phyloP scores from a whole-genome alignment of 2,888 invertebrate species.

The Ommatoiulus sabulosus region DNA sequence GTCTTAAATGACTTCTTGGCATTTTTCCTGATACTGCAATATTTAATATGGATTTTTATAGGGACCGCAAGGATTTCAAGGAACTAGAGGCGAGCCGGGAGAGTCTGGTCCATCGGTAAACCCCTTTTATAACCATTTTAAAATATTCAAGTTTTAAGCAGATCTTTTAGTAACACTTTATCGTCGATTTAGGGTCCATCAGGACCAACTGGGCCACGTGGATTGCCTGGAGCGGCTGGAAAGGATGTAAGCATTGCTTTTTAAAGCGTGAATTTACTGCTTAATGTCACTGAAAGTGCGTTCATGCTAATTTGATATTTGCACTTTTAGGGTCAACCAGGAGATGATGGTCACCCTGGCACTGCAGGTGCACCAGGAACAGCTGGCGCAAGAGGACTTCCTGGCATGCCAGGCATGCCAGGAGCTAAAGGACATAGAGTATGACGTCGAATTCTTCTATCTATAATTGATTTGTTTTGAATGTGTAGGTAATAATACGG shows the following conservation, averaged over 20 bases:
- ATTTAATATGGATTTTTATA: constrained; percentile 53
- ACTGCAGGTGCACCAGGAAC: constrained; percentile 79
- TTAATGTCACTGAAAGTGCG: background rate
- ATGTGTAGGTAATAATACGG: too few species aligned
- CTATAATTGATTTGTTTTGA: too few species aligned
- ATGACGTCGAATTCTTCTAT: background rate
- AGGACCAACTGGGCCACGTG: constrained; percentile 73
- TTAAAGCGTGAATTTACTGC: constrained; percentile 27
- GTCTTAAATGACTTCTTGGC: too few species aligned
- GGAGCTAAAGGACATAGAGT: constrained; percentile 85
- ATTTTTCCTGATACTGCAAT: too few species aligned
- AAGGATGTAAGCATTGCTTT: constrained; percentile 75
- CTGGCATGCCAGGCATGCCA: constrained; percentile 82
- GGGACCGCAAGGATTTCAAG: constrained; percentile 85
- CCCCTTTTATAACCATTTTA: background rate
- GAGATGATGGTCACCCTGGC: constrained; percentile 85
- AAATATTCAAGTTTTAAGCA: background rate
- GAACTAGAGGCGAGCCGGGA: constrained; percentile 79
- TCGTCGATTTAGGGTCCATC: constrained; percentile 68
- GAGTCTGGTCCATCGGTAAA: constrained; percentile 72
- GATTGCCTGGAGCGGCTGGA: constrained; percentile 78
- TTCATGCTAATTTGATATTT: constrained; percentile 37
- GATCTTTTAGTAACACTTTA: background rate
- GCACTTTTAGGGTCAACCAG: constrained; percentile 75
- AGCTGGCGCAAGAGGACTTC: constrained; percentile 79